phyloP scores from a whole-genome alignment of 2,888 invertebrate genomes.

The Papilio demoleus region DNA sequence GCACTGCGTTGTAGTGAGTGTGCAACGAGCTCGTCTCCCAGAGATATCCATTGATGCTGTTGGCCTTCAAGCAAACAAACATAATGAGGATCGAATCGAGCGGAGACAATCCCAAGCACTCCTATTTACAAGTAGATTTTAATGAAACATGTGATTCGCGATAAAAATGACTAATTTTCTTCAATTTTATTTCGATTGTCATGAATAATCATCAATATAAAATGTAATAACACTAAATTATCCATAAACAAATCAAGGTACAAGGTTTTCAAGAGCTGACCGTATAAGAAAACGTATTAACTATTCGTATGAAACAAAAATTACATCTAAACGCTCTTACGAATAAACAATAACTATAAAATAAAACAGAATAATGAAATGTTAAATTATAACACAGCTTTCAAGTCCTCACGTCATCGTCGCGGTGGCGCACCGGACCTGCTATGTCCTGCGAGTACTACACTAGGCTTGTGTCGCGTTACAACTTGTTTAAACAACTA shows the following conservation, averaged over 20 bases:
- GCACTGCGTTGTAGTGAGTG: conserved; percentile 47
- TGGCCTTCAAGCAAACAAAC: conserved; percentile 74
- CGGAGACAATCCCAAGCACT: conserved; percentile 64
- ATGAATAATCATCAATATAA: conserved; percentile 80
- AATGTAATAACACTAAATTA: conserved; percentile 74
- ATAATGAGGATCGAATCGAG: conserved; percentile 73
- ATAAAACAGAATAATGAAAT: conserved; percentile 82
- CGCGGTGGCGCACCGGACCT: conserved; percentile 70
- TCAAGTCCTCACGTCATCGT: conserved; percentile 71
- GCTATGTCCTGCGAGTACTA: conserved; percentile 60
- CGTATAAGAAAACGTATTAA: conserved; percentile 74
- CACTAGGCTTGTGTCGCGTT: conserved; percentile 38
- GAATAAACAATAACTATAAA: conserved; percentile 82
- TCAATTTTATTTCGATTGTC: conserved; percentile 61
- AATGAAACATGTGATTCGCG: conserved; percentile 52
- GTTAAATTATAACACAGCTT: conserved; percentile 83
- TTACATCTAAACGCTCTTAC: conserved; percentile 81
- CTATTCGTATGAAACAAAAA: conserved; percentile 79
- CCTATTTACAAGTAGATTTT: conserved; percentile 64
- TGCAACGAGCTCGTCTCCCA: conserved; percentile 55
- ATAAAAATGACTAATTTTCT: conserved; percentile 57
- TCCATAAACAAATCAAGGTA: conserved; percentile 80
- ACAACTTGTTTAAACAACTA: conserved; percentile 51
- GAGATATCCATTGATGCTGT: conserved; percentile 73
- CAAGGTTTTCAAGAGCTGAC: conserved; percentile 76